Evolutionary conservation across 2,888 invertebrate genomes (phyloP).

Genomic region (Ophonus ardosiacus): DNA sequence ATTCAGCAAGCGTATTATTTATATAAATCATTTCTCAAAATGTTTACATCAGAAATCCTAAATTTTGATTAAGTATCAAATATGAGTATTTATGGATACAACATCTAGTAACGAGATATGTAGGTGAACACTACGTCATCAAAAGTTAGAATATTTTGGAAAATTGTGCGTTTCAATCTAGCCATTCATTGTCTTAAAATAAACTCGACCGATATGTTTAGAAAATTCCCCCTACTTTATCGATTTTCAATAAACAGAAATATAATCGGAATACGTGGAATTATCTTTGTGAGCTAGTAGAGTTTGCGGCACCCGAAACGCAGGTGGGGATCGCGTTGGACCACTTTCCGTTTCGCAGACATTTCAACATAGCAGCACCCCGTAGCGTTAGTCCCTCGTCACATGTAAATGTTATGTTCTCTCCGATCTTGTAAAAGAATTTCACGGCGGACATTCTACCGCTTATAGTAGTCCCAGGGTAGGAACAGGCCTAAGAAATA

Average conservation of each 20-base stretch:
- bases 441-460: conserved; percentile 92
- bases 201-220: conserved; percentile 34
- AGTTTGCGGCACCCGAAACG: conserved; percentile 67
- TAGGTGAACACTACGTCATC: conserved; percentile 58
- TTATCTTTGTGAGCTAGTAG: conserved; percentile 42
- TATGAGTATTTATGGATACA: conserved; percentile 45
- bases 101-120: conserved; percentile 58
- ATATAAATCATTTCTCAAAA: conserved; percentile 32
- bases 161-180: conserved; percentile 62
- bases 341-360: conserved; percentile 91
- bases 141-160: conserved; percentile 61
- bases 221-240: conserved; percentile 15
- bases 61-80: conserved; percentile 61
- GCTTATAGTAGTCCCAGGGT: conserved; percentile 91
- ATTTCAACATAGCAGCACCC: conserved; percentile 88
- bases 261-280: neutral
- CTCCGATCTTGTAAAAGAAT: conserved; percentile 92
- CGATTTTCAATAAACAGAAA: no score
- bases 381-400: conserved; percentile 86
- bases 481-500: conserved; percentile 86
- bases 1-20: conserved; percentile 31
- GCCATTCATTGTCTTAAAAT: conserved; percentile 35
- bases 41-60: conserved; percentile 23
- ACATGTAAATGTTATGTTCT: conserved; percentile 90
- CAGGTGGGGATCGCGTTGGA: conserved; percentile 91